Percentiles rank a stretch among this genome's conserved stretches.
These are phyloP conservation scores for Nomada ruficornis DNA, from an alignment of 2,888 invertebrate genomes.

Conservation along the genomic window DNA sequence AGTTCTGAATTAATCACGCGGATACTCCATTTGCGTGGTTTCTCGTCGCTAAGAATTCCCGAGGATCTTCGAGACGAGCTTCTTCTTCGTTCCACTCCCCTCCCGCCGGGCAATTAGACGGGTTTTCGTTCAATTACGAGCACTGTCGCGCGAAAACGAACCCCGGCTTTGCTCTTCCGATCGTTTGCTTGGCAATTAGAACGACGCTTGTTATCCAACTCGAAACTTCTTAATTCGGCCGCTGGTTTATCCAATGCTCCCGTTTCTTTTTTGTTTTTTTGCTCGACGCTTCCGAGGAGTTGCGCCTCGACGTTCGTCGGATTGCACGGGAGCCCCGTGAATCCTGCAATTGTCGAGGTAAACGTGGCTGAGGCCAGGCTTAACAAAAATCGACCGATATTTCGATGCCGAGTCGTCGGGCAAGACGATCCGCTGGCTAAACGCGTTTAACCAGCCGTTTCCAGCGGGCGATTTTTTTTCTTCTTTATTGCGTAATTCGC, in stretches of 20 bases:
- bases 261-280: background rate
- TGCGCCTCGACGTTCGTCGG: background rate
- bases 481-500: slow-evolving; percentile 9
- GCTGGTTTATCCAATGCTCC: background rate
- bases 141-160: slow-evolving; percentile 13
- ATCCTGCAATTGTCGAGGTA: background rate
- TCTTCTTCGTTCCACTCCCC: background rate
- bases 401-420: slow-evolving; percentile 69
- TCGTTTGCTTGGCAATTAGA: slow-evolving; percentile 46
- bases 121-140: slow-evolving; percentile 51
- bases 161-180: slow-evolving; percentile 14
- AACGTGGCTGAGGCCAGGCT: too few relatives aligned
- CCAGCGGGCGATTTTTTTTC: background rate
- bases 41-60: slow-evolving; percentile 36
- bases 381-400: slow-evolving; percentile 47
- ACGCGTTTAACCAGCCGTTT: slow-evolving; percentile 54
- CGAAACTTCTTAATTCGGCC: slow-evolving; percentile 45
- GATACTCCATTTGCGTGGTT: slow-evolving; percentile 48
- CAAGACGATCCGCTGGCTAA: slow-evolving; percentile 42
- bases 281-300: background rate
- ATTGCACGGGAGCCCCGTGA: background rate
- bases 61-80: slow-evolving; percentile 28
- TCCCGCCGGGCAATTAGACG: slow-evolving; percentile 38
- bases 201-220: slow-evolving; percentile 36
- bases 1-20: slow-evolving; percentile 62